A percentile compares a stretch with the other conserved stretches of the same genome.
phyloP scores from a whole-genome alignment of 1,140 invertebrate species.

The Augochlora pura region DNA sequence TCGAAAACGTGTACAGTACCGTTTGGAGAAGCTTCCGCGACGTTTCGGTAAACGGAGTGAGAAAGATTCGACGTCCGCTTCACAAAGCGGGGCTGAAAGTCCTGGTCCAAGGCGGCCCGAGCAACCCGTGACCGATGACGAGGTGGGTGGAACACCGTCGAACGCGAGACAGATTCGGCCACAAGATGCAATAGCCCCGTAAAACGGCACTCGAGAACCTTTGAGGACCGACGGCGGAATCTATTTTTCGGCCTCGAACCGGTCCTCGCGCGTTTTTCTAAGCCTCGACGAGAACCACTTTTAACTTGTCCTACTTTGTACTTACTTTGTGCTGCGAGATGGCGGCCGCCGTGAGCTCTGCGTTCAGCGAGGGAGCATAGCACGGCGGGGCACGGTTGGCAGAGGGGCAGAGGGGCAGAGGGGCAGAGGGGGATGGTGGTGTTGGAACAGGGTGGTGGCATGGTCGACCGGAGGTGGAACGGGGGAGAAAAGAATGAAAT shows the following conservation, averaged over 20 bases:
- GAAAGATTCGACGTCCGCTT: neutral
- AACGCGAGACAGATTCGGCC: neutral
- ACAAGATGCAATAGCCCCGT: neutral
- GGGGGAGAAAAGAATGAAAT: slow-evolving; percentile 40
- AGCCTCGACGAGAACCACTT: slow-evolving; percentile 16
- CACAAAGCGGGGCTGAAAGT: neutral
- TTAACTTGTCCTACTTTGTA: slow-evolving; percentile 25
- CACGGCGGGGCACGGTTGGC: no score
- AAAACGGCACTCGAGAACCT: slow-evolving; percentile 8
- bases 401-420: no score
- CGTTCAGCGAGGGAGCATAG: no score
- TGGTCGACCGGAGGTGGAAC: neutral
- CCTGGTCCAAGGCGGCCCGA: neutral
- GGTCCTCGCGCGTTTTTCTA: slow-evolving; percentile 12
- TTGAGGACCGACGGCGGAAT: neutral
- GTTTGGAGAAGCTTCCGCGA: neutral
- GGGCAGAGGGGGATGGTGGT: neutral
- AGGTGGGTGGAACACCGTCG: neutral
- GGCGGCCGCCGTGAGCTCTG: no score
- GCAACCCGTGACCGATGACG: neutral
- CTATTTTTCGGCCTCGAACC: slow-evolving; percentile 14
- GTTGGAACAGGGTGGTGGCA: no score
- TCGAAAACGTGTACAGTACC: neutral
- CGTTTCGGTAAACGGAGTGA: neutral
- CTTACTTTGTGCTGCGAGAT: neutral